These are phyloP conservation scores for Frankliniella fusca DNA, from an alignment of 2,888 invertebrate genomes.

Conservation along the genomic window DNA sequence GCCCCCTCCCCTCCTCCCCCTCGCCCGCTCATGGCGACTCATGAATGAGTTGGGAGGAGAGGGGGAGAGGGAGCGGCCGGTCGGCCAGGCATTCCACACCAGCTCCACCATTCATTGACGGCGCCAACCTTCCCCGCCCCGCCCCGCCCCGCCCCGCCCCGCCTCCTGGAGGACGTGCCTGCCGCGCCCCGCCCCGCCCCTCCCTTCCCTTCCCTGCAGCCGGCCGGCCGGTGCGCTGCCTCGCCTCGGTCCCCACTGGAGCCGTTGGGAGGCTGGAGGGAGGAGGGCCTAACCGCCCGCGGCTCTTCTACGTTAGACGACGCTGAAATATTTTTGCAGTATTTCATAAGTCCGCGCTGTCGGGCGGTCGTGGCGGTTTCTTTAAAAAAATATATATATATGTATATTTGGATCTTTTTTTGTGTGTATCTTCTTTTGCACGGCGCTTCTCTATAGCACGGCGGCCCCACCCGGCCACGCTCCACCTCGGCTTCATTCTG, in stretches of 20 bases:
- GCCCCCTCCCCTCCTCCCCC: not conserved
- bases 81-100: not conserved
- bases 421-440: too few relatives aligned
- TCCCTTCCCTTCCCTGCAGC: not conserved
- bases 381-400: too few relatives aligned
- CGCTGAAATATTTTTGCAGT: too few relatives aligned
- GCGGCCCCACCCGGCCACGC: not conserved
- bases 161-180: not conserved
- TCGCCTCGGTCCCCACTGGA: not conserved
- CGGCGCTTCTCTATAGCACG: too few relatives aligned
- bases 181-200: not conserved
- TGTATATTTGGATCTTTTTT: too few relatives aligned
- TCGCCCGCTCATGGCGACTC: not conserved
- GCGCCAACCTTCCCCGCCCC: constrained; percentile 6
- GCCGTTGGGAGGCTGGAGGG: not conserved
- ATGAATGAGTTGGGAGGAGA: constrained; percentile 3
- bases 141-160: constrained; percentile 11
- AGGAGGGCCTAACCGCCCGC: too few relatives aligned
- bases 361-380: too few relatives aligned
- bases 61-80: not conserved
- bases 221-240: not conserved
- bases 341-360: too few relatives aligned
- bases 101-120: constrained; percentile 21
- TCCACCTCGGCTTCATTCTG: too few relatives aligned
- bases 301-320: too few relatives aligned